phyloP scores from a whole-genome alignment of 2,113 vertebrate species.

The Solenodon paradoxus region DNA sequence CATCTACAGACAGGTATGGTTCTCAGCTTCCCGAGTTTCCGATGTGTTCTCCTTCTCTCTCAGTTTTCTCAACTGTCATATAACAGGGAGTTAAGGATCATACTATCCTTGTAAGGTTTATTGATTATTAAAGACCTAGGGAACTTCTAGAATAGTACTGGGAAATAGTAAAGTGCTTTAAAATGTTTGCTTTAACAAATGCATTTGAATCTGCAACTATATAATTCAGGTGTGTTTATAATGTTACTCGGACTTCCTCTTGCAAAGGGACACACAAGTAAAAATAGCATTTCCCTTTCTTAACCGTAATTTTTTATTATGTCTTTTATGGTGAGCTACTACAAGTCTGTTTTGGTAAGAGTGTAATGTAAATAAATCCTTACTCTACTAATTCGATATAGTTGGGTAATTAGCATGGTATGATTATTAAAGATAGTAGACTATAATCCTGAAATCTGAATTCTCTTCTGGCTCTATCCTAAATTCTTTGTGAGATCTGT shows the following conservation, averaged over 20 bases:
- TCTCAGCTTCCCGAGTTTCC: not conserved
- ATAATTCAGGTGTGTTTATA: not conserved
- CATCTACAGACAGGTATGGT: not conserved
- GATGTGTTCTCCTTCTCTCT: not conserved
- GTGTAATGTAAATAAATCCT: not conserved
- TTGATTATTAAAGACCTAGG: not conserved
- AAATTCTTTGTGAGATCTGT: not conserved
- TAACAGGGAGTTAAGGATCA: not conserved
- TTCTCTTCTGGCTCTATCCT: not conserved
- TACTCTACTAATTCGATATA: not conserved
- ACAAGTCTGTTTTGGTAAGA: not conserved
- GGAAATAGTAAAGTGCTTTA: not conserved
- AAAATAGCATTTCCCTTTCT: not conserved
- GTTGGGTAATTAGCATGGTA: not conserved
- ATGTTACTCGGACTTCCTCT: not conserved
- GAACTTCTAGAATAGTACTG: not conserved
- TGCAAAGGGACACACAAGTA: not conserved
- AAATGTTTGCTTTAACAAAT: not conserved
- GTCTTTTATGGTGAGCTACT: not conserved
- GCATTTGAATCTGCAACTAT: not conserved
- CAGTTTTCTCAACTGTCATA: not conserved
- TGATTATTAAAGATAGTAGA: not conserved
- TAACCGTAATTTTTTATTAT: conserved; percentile 3
- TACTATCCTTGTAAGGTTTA: not conserved
- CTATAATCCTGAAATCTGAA: not conserved